Conservation (phyloP, 2,888 invertebrate genomes). For the Pheosia gnoma region DNA sequence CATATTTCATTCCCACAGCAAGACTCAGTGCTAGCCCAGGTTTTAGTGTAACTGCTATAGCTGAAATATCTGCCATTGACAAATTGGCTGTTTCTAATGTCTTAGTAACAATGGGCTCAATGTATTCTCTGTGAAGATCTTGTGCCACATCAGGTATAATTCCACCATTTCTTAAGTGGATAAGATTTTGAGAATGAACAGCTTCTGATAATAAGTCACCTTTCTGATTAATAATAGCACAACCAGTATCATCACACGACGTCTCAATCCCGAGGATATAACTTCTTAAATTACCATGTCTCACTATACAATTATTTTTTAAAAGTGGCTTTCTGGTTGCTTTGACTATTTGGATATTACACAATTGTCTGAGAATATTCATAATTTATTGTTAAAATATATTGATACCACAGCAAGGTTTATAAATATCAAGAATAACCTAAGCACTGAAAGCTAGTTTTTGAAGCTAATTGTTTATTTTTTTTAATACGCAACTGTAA, state of each 20-base stretch:
- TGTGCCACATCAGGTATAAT: constrained; percentile 96
- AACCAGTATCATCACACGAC: constrained; percentile 98
- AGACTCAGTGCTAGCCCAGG: constrained; percentile 93
- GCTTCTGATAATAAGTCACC: constrained; percentile 92
- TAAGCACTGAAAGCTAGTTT: too few species aligned
- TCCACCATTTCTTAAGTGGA: constrained; percentile 91
- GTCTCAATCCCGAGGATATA: constrained; percentile 97
- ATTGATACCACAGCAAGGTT: background rate
- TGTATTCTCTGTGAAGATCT: constrained; percentile 91
- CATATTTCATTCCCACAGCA: constrained; percentile 91
- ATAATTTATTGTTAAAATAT: background rate
- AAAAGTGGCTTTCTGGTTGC: background rate
- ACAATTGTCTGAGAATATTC: background rate
- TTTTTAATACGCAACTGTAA: too few species aligned
- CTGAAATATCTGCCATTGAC: constrained; percentile 88
- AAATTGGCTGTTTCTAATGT: constrained; percentile 87
- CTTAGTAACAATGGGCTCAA: constrained; percentile 88
- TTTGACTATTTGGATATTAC: background rate
- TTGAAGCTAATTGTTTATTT: too few species aligned
- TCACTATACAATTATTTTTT: background rate
- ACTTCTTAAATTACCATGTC: background rate
- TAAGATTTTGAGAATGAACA: constrained; percentile 90
- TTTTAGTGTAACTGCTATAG: constrained; percentile 94
- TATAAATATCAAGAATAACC: background rate
- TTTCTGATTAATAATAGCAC: constrained; percentile 91